Conservation (phyloP, 2,797 vertebrate genomes). For the Urocyon cinereoargenteus region DNA sequence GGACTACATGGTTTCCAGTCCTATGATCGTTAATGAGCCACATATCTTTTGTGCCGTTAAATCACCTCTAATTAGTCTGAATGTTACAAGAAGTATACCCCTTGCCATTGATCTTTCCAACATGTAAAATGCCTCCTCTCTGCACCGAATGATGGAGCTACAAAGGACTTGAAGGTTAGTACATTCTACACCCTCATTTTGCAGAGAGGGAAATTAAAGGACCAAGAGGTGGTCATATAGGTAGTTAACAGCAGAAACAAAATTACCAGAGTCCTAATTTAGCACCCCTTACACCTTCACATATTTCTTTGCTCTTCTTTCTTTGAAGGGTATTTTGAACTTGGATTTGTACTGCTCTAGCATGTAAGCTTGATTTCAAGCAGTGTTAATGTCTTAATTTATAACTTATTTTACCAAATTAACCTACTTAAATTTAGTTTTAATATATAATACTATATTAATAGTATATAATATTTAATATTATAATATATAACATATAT, state of each 20-base stretch:
- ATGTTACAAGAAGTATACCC: conserved; percentile 61
- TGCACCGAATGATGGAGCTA: neutral
- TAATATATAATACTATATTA: too few relatives aligned
- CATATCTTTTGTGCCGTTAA: conserved; percentile 72
- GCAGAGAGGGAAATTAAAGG: neutral
- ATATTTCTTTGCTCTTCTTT: neutral
- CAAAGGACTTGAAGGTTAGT: neutral
- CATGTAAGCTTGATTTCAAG: conserved; percentile 39
- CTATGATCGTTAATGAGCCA: conserved; percentile 65
- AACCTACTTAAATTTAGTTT: neutral
- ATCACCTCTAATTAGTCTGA: conserved; percentile 79
- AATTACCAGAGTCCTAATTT: neutral
- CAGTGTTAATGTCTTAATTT: neutral
- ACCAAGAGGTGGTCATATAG: neutral
- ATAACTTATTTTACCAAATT: neutral
- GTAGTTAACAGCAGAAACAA: neutral
- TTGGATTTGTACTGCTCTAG: conserved; percentile 31
- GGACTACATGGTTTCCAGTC: neutral
- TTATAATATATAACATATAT: too few relatives aligned
- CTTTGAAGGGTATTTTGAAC: neutral
- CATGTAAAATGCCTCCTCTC: neutral
- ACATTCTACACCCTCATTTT: neutral
- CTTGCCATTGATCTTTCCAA: conserved; percentile 46
- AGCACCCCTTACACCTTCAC: neutral
- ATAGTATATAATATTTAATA: too few relatives aligned